Base-by-base conservation (phyloP, 1,140 invertebrate genomes). In the Portunus trituberculatus region DNA sequence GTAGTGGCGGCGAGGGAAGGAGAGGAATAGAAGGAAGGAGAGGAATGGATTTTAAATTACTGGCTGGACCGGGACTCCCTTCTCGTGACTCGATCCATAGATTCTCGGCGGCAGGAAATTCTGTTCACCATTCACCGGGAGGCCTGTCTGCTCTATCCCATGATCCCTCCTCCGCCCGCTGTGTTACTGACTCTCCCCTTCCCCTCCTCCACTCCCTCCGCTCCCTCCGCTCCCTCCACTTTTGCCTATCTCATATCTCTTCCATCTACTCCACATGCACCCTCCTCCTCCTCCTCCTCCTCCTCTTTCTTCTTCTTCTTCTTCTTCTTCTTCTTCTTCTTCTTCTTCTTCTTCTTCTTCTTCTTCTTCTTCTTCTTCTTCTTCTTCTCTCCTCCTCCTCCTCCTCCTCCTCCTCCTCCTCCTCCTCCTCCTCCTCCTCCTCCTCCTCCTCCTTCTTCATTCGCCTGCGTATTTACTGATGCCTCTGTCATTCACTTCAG, bases 271-370 rank as follows among this genome's bases (percentile, higher is more conserved):
- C 14, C 32, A 88, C 86, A 31, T 45, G 8, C 31, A 31, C 7
- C 86, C 31, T 46, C 86, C 12, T 86, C 31, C 29, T 46, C 25
- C 86, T 46, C 86, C 86, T 87, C 86, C 32, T 32, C 86, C 86
- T 88, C 52, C 52, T 59, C 52, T 10, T 59, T 10, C 52, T 59
- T 10, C 52, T 59, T 10, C 52, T 59, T 10, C 52, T 59, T 10
- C 52, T 59, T 10, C 52, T 59, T 10, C 67, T 76, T 25, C 67
- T n/a, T 25, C 67, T 76, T 25, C 67, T 76, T 25, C 8, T 76
- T 32, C 20, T 52, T 20, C 7, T 46, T 32, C 45, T 46, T 29
- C 31, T 46, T 29, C 20, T 76, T 25, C 67, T 76, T 25, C 16
- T 12, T 59, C 12, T 59, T 59, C 52, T 59, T 10, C 52, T 59